Evolutionary conservation across 2,888 invertebrate genomes (phyloP).

Genomic region (Parnassius smintheus): DNA sequence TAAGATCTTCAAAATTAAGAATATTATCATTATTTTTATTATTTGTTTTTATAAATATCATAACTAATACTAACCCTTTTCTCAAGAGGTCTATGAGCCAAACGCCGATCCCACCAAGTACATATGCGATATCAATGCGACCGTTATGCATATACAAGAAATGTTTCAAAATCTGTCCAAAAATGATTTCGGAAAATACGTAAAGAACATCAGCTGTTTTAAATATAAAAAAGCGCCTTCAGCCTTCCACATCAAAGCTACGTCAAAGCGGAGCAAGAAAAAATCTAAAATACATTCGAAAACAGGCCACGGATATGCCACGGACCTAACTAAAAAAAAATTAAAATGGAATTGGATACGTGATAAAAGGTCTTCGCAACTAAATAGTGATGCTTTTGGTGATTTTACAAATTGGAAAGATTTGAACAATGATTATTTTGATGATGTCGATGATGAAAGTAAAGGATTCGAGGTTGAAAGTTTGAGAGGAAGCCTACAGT

Average conservation of each 20-base stretch:
- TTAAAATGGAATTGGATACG: conserved; percentile 48
- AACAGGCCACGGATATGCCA: neutral
- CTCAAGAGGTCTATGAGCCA: conserved; percentile 58
- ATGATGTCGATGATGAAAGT: conserved; percentile 8
- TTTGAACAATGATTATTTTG: conserved; percentile 9
- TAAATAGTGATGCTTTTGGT: conserved; percentile 2
- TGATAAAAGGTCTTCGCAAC: conserved; percentile 39
- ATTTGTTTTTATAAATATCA: neutral
- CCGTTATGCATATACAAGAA: conserved; percentile 37
- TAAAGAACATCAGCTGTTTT: conserved; percentile 44
- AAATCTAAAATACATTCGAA: neutral
- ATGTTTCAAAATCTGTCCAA: conserved; percentile 31
- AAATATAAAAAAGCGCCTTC: conserved; percentile 37
- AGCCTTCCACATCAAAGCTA: conserved; percentile 32
- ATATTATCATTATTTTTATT: too few species aligned
- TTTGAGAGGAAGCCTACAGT: neutral
- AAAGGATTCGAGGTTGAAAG: conserved; percentile 1
- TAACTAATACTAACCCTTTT: conserved; percentile 41
- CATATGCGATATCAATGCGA: conserved; percentile 51
- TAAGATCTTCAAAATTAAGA: too few species aligned
- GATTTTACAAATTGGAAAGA: conserved; percentile 4
- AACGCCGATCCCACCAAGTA: conserved; percentile 9
- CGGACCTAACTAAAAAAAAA: neutral
- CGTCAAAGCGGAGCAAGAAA: conserved; percentile 7
- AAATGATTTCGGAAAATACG: conserved; percentile 40